Conservation (phyloP, 2,113 vertebrate genomes). For the Lagopus muta region DNA sequence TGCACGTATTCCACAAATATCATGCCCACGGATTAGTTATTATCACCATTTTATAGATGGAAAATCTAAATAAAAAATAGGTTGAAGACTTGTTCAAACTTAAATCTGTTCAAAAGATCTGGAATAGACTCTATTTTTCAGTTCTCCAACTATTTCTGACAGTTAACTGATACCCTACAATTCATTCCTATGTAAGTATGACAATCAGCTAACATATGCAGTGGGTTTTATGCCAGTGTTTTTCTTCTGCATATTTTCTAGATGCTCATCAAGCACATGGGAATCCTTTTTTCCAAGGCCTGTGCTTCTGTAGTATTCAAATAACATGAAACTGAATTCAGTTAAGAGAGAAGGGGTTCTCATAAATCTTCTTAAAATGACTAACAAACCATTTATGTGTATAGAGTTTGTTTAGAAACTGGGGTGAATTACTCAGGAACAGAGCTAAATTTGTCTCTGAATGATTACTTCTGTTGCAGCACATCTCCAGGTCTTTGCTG, state of each 20-base stretch:
- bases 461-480: background rate
- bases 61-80: constrained; percentile 10
- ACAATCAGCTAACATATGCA: background rate
- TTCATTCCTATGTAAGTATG: background rate
- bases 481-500: background rate
- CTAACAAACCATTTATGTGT: background rate
- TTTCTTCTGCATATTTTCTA: background rate
- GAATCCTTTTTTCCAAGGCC: background rate
- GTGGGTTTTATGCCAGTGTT: background rate
- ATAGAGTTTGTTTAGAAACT: background rate
- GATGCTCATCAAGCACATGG: background rate
- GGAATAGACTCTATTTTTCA: background rate
- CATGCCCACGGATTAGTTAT: background rate
- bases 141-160: background rate
- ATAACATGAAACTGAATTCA: background rate
- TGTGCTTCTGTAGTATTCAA: background rate
- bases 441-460: background rate
- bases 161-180: background rate
- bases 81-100: background rate
- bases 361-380: background rate
- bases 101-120: constrained; percentile 21
- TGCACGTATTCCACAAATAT: background rate
- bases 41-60: background rate
- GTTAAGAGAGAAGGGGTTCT: background rate
- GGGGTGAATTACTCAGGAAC: background rate